Evolutionary conservation across 2,888 invertebrate species (phyloP), one percentile per base, ranked within the genome.

Genomic region (Leucania comma): DNA sequence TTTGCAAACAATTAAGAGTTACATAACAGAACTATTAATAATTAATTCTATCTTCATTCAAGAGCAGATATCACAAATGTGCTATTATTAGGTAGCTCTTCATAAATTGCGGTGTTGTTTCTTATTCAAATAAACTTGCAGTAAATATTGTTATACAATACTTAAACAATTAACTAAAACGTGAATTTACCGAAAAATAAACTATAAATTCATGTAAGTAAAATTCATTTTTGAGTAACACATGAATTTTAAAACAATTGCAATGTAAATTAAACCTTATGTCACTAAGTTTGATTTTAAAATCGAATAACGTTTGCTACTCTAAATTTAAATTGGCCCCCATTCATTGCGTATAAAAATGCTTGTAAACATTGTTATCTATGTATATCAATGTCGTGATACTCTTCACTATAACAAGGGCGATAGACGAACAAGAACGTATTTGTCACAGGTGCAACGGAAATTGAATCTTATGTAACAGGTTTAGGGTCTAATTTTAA

Each of bases 351-450:
- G 75, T 48, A 38, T 38, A 6, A 48, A 68, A 22, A 46, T 8
- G 50, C 50, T 53, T 58, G 60, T 80, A 69, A 73, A 69, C 72
- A 68, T 51, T 65, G 61, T 74, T 80, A 82, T 80, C 80, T 74
- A 76, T 72, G 73, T 78, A 72, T 68, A 77, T 62, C 69, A 75
- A 57, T 66, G 68, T 63, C 64, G 61, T 35, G 62, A 50, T 73
- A 78, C 72, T 78, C 79, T 82, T 42, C 17, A 20, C 42, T 38
- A 38, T 38, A 38, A 10, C 9, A 35, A 9, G 35, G 17, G 4
- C 4, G 17, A 42, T 17, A 42, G 4, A 42, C 42, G 6, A 20
- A 42, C 1, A 0, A 20, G 17, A 17, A 42, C 1, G 4, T 42
- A 42, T 6, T 42, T 20, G 17, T 42, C 6, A 42, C 17, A 42